Percentiles rank a stretch among this genome's conserved stretches.
These are phyloP conservation scores for Cyphomyrus discorhynchus DNA, from an alignment of 2,113 vertebrate species.

Conservation along the genomic window DNA sequence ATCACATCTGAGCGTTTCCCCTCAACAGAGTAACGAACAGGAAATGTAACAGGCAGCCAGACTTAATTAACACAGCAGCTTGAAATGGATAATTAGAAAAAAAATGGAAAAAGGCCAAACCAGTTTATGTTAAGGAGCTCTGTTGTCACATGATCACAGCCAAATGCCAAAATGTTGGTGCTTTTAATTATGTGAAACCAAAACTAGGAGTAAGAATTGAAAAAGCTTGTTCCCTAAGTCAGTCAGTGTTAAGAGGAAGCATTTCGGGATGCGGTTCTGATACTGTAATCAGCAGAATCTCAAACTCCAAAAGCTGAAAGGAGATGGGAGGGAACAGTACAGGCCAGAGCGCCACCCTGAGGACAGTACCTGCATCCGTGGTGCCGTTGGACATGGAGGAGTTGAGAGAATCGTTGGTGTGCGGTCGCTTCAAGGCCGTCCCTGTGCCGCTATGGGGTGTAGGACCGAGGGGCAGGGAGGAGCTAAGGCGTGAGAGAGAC, in stretches of 20 bases:
- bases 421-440: constrained; percentile 77
- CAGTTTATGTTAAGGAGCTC: background rate
- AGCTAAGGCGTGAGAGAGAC: constrained; percentile 46
- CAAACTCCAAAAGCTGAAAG: background rate
- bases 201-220: background rate
- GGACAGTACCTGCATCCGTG: constrained; percentile 78
- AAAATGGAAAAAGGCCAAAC: background rate
- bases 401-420: constrained; percentile 89
- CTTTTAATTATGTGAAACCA: background rate
- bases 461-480: constrained; percentile 69
- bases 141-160: background rate
- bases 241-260: background rate
- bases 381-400: constrained; percentile 96
- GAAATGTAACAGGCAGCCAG: background rate
- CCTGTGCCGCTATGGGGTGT: constrained; percentile 70
- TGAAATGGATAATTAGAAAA: background rate
- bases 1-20: background rate
- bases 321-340: background rate
- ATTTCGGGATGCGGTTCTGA: background rate
- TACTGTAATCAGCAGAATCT: background rate
- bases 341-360: background rate
- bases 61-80: background rate
- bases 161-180: background rate
- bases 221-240: background rate
- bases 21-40: background rate